Percentiles rank a stretch among this genome's conserved stretches.
These are phyloP conservation scores for Barypeithes pellucidus DNA, from an alignment of 2,888 invertebrate genomes.

Conservation along the genomic window DNA sequence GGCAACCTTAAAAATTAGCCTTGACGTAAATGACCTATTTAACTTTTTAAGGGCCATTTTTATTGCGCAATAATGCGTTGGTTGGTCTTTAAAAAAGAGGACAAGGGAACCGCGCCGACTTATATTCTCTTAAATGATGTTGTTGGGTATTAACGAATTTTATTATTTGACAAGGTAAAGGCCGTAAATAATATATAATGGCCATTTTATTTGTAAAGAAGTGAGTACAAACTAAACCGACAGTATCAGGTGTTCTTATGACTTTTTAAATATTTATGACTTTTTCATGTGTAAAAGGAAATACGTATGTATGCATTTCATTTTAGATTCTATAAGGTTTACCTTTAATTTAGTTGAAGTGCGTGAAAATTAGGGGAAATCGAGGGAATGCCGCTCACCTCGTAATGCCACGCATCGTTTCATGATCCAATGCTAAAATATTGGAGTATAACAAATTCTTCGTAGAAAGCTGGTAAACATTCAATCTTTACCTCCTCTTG, in stretches of 20 bases:
- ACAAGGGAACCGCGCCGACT: constrained; percentile 5
- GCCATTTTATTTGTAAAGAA: constrained; percentile 10
- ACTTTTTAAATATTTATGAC: background rate
- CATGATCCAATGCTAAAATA: too few relatives aligned
- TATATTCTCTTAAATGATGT: constrained; percentile 19
- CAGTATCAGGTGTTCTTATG: background rate
- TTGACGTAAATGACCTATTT: constrained; percentile 18
- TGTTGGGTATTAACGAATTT: constrained; percentile 19
- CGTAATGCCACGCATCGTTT: too few relatives aligned
- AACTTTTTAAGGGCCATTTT: constrained; percentile 17
- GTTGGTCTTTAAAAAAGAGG: background rate
- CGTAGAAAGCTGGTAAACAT: too few relatives aligned
- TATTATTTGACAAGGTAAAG: constrained; percentile 17
- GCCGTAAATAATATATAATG: constrained; percentile 6
- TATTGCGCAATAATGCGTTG: constrained; percentile 11
- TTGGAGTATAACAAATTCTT: too few relatives aligned
- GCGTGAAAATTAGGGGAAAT: too few relatives aligned
- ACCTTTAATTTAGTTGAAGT: too few relatives aligned
- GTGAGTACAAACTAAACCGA: background rate
- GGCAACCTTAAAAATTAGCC: constrained; percentile 13
- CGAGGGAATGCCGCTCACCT: too few relatives aligned
- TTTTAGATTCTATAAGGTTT: too few relatives aligned
- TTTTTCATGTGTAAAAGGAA: background rate
- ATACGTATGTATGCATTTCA: too few relatives aligned
- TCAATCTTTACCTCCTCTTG: too few relatives aligned